Base-by-base conservation (phyloP, 2,113 vertebrate genomes). In the Ictalurus punctatus region DNA sequence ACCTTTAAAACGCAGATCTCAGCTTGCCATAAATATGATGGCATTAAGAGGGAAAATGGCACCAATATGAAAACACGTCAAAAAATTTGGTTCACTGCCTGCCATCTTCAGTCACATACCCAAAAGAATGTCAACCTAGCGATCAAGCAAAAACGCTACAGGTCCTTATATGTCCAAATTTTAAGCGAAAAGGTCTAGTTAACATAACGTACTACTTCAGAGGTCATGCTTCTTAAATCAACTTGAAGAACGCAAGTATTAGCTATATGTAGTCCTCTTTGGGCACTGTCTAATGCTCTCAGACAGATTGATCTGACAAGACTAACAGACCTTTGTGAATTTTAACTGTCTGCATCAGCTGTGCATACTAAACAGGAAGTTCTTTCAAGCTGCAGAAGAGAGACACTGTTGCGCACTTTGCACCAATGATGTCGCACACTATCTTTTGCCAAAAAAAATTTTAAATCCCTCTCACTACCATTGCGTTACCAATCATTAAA, bases 341-440 rank as follows among this genome's bases (percentile, higher is more conserved):
- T 7, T 52, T 52, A 52, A 27, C 9, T 52, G 78, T n/a, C 0
- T 80, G 54, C 52, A 82, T 6, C 80, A 82, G 80, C 54, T 82
- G 56, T 59, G 34, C 79, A 56, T 30, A 30, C 4, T 81, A 82
- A 82, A 82, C 80, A 83, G 58, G 58, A 83, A 83, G 27, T 17
- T 44, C 12, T 63, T 25, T 25, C 21, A 14, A 83, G 81, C 13
- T 83, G 19, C 81, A 44, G 13, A 83, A 83, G 21, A 8, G 19
- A 83, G 9, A 40, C 21, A 8, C 34, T 23, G 10, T 3, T 13
- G 58, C 23, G 12, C 58, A 59, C 54, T 59, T 82, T 59, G 54
- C 78, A 8, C 25, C 78, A 17, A 17, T 23, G 37, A 48, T 48
- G 19, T 48, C 6, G 4, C 30, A 37, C 13, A 69, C 73, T 54